A percentile compares a stretch with the other conserved stretches of the same genome.
Evolutionary conservation across 1,140 invertebrate genomes (phyloP).

Genomic region (Cryptotermes secundus): DNA sequence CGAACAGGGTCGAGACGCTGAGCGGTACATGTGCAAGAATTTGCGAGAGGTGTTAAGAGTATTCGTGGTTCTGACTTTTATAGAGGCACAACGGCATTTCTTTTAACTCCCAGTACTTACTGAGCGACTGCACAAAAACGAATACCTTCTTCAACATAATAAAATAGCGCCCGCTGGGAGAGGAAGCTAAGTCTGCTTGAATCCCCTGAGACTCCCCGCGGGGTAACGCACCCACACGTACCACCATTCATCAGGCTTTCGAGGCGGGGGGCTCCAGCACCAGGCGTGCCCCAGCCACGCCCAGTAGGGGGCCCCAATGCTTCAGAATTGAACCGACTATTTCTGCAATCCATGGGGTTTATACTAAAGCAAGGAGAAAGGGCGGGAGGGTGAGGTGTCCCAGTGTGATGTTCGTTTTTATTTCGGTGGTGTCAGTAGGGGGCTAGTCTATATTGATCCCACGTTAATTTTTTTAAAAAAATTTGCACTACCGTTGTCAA

Average conservation of each 20-base stretch:
- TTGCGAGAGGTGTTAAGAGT: background rate
- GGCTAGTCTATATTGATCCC: conserved; percentile 5
- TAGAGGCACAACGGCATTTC: background rate
- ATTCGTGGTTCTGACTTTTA: background rate
- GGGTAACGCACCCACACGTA: conserved; percentile 9
- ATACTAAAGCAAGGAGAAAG: background rate
- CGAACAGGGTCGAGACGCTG: background rate
- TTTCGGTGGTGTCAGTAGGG: conserved; percentile 9
- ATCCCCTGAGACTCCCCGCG: background rate
- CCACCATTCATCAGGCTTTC: conserved; percentile 9
- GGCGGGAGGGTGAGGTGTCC: background rate
- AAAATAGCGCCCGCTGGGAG: background rate
- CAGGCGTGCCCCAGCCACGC: conserved; percentile 13
- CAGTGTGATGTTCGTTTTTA: conserved; percentile 4
- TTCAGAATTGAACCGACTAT: conserved; percentile 12
- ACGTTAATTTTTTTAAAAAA: background rate
- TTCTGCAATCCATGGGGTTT: conserved; percentile 15
- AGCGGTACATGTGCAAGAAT: background rate
- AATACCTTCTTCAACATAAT: background rate
- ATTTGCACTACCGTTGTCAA: conserved; percentile 1
- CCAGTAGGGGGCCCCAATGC: background rate
- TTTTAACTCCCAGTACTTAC: conserved; percentile 11
- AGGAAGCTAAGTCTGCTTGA: conserved; percentile 11
- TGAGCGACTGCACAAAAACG: background rate
- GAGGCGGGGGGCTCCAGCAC: background rate